Conservation (phyloP, 2,888 invertebrate genomes). For the Orgyia antiqua region DNA sequence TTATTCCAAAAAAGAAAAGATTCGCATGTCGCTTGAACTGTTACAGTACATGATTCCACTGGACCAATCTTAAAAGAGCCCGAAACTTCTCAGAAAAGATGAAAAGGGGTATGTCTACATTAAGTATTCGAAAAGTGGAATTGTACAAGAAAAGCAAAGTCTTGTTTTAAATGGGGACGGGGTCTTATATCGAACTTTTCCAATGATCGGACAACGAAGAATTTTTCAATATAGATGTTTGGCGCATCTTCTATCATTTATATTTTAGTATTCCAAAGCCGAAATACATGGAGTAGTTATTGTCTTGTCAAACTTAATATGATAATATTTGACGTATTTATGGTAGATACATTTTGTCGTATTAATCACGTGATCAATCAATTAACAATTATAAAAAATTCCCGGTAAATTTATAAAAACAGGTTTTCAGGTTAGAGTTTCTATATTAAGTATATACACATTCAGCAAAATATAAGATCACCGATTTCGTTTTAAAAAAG, state of each 20-base stretch:
- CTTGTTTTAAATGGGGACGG: constrained; percentile 64
- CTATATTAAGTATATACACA: too few relatives aligned
- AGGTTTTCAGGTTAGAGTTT: too few relatives aligned
- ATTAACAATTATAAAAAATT: too few relatives aligned
- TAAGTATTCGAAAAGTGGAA: constrained; percentile 70
- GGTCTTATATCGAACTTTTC: constrained; percentile 64
- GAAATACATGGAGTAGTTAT: constrained; percentile 24
- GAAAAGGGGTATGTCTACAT: constrained; percentile 68
- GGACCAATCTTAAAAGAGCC: constrained; percentile 56
- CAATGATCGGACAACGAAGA: constrained; percentile 62
- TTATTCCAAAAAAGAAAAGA: too few relatives aligned
- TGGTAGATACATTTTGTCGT: too few relatives aligned
- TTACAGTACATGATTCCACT: constrained; percentile 52
- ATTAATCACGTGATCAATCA: too few relatives aligned
- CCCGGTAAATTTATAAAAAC: too few relatives aligned
- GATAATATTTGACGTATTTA: too few relatives aligned
- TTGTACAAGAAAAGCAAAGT: constrained; percentile 73
- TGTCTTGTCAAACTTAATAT: too few relatives aligned
- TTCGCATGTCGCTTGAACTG: constrained; percentile 31
- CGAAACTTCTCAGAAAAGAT: constrained; percentile 59
- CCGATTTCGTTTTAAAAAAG: too few relatives aligned
- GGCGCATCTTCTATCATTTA: constrained; percentile 61
- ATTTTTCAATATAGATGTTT: constrained; percentile 70
- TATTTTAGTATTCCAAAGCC: constrained; percentile 47
- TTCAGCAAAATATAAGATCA: too few relatives aligned